phyloP scores from a whole-genome alignment of 2,113 vertebrate genomes.

The Dipodomys merriami region DNA sequence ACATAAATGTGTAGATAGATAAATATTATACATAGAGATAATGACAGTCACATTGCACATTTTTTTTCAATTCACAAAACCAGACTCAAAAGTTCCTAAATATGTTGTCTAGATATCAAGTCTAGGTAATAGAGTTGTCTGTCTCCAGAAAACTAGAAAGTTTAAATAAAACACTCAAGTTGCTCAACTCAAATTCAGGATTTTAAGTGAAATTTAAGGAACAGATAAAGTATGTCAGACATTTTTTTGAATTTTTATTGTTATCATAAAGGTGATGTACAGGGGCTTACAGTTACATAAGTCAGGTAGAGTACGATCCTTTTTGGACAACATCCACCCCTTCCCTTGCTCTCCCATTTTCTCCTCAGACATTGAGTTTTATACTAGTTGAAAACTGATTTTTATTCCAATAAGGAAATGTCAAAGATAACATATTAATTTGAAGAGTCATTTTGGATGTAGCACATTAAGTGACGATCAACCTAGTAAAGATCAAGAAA shows the following conservation, averaged over 20 bases:
- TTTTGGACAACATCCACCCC: no score
- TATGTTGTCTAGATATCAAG: not conserved
- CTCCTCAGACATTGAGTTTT: not conserved
- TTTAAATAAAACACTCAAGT: not conserved
- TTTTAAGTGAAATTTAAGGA: not conserved
- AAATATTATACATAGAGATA: not conserved
- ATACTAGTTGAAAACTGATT: not conserved
- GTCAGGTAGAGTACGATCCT: no score
- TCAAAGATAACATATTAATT: conserved; percentile 62
- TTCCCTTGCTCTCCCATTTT: no score
- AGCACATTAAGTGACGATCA: conserved; percentile 48
- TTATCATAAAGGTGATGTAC: no score
- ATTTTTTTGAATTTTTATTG: no score
- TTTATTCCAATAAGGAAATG: conserved; percentile 71
- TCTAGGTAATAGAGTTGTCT: not conserved
- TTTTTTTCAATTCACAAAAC: not conserved
- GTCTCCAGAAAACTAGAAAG: not conserved
- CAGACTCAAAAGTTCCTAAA: not conserved
- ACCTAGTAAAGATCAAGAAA: conserved; percentile 36
- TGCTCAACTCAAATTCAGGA: not conserved
- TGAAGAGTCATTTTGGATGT: conserved; percentile 43
- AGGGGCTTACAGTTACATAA: no score
- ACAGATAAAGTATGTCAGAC: not conserved
- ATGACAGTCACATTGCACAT: not conserved
- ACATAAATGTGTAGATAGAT: no score